Base-by-base conservation (phyloP, 1,140 invertebrate genomes). In the Pectinophora gossypiella region DNA sequence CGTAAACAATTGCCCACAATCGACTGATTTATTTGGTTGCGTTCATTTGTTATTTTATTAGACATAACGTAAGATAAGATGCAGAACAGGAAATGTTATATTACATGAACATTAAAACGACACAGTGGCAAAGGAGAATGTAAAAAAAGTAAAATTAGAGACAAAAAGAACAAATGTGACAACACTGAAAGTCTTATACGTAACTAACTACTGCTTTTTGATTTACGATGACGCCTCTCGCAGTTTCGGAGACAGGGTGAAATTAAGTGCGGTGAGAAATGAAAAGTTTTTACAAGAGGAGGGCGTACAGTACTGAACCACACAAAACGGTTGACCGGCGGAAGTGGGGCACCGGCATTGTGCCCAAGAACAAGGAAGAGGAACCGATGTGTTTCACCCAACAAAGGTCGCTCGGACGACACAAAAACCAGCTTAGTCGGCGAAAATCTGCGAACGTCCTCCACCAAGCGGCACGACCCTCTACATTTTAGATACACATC, bases 381-480 rank as follows among this genome's bases (percentile, higher is more conserved):
- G 67, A 72, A 76, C 56, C 52, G 61, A 61, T 67, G 59, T 60
- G 57, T 69, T 66, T 72, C 63, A 74, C 61, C 65, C 65, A 75
- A 71, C 59, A 62, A 61, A 77, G 74, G 72, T 62, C 72, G 54
- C 23, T 38, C 55, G 48, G 57, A 51, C 55, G 59, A n/a, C n/a
- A n/a, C 61, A 64, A 68, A 77, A 69, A 73, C 48, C 49, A 21
- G 44, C 49, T 56, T 56, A 59, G 59, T 60, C 57, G 55, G 61
- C 63, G 45, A 60, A 56, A 56, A 55, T 48, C 50, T 40, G 36
- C 16, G 27, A 32, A 9, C n/a, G 9, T 12, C 27, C 9, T 32
- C 27, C 27, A 12, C 27, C 27, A 32, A 32, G n/a, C 22, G 10
- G 9, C 9, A n/a, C 27, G 1, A 32, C 1, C 27, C 9, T n/a